Percentiles rank a stretch among this genome's conserved stretches.
Conservation (phyloP, 2,797 vertebrate genomes). For the Propithecus deckenii region DNA sequence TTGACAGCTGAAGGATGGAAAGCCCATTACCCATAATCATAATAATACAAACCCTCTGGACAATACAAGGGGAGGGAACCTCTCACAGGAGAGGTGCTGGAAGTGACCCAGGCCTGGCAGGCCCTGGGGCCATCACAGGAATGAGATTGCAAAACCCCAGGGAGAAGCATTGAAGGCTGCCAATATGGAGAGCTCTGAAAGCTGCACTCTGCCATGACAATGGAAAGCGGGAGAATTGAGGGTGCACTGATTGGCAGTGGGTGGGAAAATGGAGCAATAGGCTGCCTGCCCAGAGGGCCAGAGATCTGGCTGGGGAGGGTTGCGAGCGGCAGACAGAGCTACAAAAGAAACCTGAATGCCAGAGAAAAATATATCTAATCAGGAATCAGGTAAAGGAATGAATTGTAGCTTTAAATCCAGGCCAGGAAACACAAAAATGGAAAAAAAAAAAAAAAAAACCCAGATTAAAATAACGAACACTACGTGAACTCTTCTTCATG, state of each 20-base stretch:
- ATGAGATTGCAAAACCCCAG: slow-evolving; percentile 4
- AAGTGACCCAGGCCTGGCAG: slow-evolving; percentile 40
- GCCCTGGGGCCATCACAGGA: background rate
- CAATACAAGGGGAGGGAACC: slow-evolving; percentile 51
- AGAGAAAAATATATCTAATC: background rate
- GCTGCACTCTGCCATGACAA: background rate
- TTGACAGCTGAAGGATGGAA: slow-evolving; percentile 73
- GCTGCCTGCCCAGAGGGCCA: slow-evolving; percentile 27
- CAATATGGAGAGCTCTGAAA: background rate
- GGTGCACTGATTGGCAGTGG: background rate
- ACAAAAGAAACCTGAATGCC: background rate
- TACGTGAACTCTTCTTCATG: background rate
- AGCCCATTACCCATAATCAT: slow-evolving; percentile 51
- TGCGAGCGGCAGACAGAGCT: background rate
- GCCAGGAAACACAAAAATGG: background rate
- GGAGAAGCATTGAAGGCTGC: slow-evolving; percentile 21
- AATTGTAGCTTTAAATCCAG: background rate
- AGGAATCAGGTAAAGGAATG: slow-evolving; percentile 22
- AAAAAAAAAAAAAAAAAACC: background rate
- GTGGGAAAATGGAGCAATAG: slow-evolving; percentile 1
- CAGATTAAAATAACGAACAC: background rate
- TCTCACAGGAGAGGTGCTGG: slow-evolving; percentile 30
- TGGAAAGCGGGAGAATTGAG: background rate
- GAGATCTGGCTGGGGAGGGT: background rate
- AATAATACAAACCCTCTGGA: slow-evolving; percentile 64